Base-by-base conservation (phyloP, 2,888 invertebrate genomes). In the Bugula neritina region DNA sequence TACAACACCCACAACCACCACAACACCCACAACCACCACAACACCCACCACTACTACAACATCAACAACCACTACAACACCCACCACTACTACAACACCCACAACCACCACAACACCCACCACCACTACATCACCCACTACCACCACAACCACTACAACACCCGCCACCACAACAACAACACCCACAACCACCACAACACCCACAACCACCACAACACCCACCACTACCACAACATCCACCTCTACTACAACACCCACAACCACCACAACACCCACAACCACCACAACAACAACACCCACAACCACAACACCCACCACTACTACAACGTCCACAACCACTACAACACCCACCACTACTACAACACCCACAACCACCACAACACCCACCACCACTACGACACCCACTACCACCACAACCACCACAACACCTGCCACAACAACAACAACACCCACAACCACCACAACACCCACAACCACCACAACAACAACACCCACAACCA, bases 381-480 rank as follows among this genome's bases (percentile, higher is more conserved):
- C 57, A 5, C 3, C 5, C 5, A 13, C 57, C 27, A 5, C 57
- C 3, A 57, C 57, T 57, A 57, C 57, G 10, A 57, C 13, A 10
- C 5, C 23, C 23, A 57, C 57, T 13, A 5, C 5, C n/a, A n/a
- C n/a, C n/a, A 57, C 57, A 25, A 57, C 13, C 57, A 57, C 23
- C 23, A 57, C 57, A 25, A 5, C 5, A 57, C 5, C 23, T 5
- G 23, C 27, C 5, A 57, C 57, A 57, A 57, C 57, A 13, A 57
- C 57, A 57, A 25, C 57, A 57, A n/a, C 57, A 57, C 5, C 57
- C 27, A 27, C 57, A 57, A 57, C 57, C 10, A 57, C 13, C 10
- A 21, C 57, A 13, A 57, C 57, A 57, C 13, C 3, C 23, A 27
- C 23, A 3, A 5, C 57, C n/a, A 57, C 57, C n/a, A 57, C 57